Evolutionary conservation across 1,140 invertebrate species (phyloP), one percentile per base, ranked within the genome.

Genomic region (Drosophila tristis): DNA sequence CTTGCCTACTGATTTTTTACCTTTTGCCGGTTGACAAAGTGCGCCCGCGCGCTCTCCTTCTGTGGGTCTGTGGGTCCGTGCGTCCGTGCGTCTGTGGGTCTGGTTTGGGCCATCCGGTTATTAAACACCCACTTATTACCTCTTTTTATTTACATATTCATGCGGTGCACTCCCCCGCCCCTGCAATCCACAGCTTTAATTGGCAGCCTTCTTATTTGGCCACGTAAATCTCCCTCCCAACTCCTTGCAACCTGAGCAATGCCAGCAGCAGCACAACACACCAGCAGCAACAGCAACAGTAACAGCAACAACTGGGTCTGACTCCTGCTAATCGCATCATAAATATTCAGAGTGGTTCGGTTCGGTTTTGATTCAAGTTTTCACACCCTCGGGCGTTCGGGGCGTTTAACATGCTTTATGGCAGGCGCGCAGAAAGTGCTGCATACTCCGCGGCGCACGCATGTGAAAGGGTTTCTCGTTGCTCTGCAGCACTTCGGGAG

Each of bases 61-160:
- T 44, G 8, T 16, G 5, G n/a, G 23, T 4, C 23, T 23, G 23
- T 23, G 23, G 23, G n/a, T n/a, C n/a, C n/a, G n/a, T n/a, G n/a
- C n/a, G n/a, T n/a, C 16, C 16, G 1, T 16, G 16, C 16, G 23
- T 4, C 23, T 25, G 23, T 25, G 23, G 4, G 44, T 44, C 11
- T 8, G n/a, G 42, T 9, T 31, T 9, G 29, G 45, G 31, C 57
- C 71, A 79, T 80, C 78, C 82, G 80, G 87, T 90, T 90, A 90
- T 90, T 90, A 90, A 90, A 90, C 87, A 90, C 87, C 87, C 87
- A 90, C 87, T 90, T 90, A 90, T 90, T 87, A 90, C 79, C 87
- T 87, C 79, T 81, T 90, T 90, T 87, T 87, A 89, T 87, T 87
- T 87, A 87, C 84, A 90, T 90, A 90, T 90, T 90, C 87, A 90